Evolutionary conservation across 1,140 invertebrate genomes (phyloP), one percentile per base, ranked within the genome.

Genomic region (Hetaerina americana): DNA sequence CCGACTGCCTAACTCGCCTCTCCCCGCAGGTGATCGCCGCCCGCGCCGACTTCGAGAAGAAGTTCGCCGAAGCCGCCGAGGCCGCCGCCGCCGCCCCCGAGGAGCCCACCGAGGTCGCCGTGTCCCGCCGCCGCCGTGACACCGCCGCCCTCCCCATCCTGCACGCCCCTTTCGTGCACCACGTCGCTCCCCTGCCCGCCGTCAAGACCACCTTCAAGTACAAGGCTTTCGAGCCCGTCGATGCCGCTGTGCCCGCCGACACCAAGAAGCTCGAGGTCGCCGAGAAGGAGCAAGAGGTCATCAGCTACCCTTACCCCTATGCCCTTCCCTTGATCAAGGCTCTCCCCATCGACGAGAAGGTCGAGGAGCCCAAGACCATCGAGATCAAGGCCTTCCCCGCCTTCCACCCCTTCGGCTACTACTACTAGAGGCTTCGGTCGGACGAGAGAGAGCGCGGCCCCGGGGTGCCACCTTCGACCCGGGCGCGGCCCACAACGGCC

Each of bases 191-290:
- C 66, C 72, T 72, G 0, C 49, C 66, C 18, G 29, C 66, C 29
- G 66, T 72, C 70, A 73, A 73, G 67, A 27, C 72, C 31, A 73
- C 40, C 49, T 22, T 74, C 69, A 74, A 72, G 69, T 27, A 31
- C 27, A 66, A 73, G 22, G 27, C 31, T 22, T 73, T 57, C 70
- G 72, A 74, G 31, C 74, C 74, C 31, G 74, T 75, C 2, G 74
- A 73, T 12, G 74, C 74, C 27, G 27, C 29, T 18, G 69, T 67
- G 1, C 74, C 74, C 6, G 74, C 74, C 12, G 69, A 71, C 70
- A 75, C 74, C n/a, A 27, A 72, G 29, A 75, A 75, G 40, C 1
- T 75, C 6, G 74, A 73, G 49, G 70, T 75, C 0, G 74, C 69
- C 25, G 74, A 75, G 29, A 72, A 27, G n/a, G 74, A 75, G 68